phyloP scores from a whole-genome alignment of 2,797 vertebrate genomes.

The Amniataba percoides region DNA sequence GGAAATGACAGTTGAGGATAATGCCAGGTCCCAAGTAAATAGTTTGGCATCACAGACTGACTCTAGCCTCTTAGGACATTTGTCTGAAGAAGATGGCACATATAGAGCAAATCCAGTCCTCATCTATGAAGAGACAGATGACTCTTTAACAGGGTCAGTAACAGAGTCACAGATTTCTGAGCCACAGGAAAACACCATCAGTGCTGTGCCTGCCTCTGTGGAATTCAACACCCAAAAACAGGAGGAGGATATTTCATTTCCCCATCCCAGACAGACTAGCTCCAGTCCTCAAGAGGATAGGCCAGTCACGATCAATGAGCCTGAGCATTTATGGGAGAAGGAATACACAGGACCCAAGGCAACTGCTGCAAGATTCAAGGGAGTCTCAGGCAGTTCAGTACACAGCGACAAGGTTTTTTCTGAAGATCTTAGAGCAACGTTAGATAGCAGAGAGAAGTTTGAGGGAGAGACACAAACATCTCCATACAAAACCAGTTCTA shows the following conservation, averaged over 20 bases:
- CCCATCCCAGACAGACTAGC: constrained; percentile 20
- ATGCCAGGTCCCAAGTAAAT: constrained; percentile 14
- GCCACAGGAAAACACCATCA: not conserved
- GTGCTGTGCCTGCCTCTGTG: constrained; percentile 1
- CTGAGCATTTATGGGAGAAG: constrained; percentile 73
- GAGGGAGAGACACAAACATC: constrained; percentile 16
- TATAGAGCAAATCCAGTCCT: constrained; percentile 71
- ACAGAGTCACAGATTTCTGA: constrained; percentile 35
- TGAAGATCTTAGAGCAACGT: constrained; percentile 12
- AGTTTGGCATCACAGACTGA: constrained; percentile 15
- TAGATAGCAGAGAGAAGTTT: constrained; percentile 20
- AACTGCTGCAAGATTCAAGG: constrained; percentile 38
- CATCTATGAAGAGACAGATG: constrained; percentile 67
- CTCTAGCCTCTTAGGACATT: constrained; percentile 1
- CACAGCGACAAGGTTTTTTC: constrained; percentile 13
- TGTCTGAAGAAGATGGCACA: constrained; percentile 58
- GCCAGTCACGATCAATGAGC: constrained; percentile 49
- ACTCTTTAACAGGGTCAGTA: constrained; percentile 37
- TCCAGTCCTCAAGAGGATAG: constrained; percentile 58
- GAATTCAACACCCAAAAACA: not conserved
- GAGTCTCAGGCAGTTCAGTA: constrained; percentile 28
- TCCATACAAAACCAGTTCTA: constrained; percentile 57
- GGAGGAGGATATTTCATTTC: not conserved
- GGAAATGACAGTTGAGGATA: constrained; percentile 6
- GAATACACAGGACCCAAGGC: constrained; percentile 56